Evolutionary conservation across 2,888 invertebrate species (phyloP).

Genomic region (Nemurella pictetii): DNA sequence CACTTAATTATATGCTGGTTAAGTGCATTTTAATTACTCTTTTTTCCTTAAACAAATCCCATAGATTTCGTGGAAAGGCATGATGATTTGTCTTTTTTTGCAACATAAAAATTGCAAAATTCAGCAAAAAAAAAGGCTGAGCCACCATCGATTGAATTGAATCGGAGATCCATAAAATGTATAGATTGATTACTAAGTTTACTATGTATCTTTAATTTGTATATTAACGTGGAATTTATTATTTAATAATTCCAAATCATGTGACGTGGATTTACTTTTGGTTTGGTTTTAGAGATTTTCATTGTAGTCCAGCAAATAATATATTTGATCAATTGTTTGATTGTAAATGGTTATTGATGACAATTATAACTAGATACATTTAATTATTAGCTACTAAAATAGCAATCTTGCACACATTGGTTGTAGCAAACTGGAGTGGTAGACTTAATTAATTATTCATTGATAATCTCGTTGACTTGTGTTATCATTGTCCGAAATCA

Average conservation of each 20-base stretch:
- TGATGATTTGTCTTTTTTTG: too few species aligned
- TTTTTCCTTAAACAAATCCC: too few species aligned
- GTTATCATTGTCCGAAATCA: background rate
- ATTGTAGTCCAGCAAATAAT: background rate
- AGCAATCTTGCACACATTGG: background rate
- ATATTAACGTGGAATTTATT: background rate
- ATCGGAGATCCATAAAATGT: too few species aligned
- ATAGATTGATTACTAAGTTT: too few species aligned
- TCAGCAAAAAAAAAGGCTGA: too few species aligned
- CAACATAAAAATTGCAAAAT: too few species aligned
- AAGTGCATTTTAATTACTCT: too few species aligned
- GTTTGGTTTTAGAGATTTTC: background rate
- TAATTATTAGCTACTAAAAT: background rate
- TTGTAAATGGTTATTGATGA: background rate
- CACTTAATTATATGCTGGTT: too few species aligned
- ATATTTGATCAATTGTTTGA: background rate
- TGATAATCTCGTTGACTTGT: background rate
- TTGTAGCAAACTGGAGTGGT: background rate
- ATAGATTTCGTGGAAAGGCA: too few species aligned
- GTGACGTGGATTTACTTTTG: background rate
- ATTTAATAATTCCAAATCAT: background rate
- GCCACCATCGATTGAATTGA: too few species aligned
- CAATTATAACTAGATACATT: background rate
- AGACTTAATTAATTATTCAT: background rate
- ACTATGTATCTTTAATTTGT: background rate